Evolutionary conservation across 2,797 vertebrate genomes (phyloP), one percentile per base, ranked within the genome.

Genomic region (Allobates femoralis): DNA sequence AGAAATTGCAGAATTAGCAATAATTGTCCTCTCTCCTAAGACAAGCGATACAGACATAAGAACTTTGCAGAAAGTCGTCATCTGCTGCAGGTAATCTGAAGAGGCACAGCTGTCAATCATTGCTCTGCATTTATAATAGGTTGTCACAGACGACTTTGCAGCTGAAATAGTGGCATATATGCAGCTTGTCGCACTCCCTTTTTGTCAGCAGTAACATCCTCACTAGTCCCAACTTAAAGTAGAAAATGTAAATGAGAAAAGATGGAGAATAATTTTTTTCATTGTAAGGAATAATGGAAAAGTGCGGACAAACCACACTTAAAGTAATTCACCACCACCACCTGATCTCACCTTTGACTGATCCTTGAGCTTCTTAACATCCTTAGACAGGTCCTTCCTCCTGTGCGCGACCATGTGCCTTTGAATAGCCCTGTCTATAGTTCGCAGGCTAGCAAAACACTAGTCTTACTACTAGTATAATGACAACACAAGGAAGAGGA

Each of bases 31-130:
- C 56, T 79, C 56, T 78, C 53, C 76, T 58, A 60, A 41, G 77
- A 79, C 56, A 79, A 60, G 55, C 62, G 55, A 79, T 60, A 60
- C 32, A 34, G 76, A 78, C 26, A 78, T 37, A 37, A 79, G 51
- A 77, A 53, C 75, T 77, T 37, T 46, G 77, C 77, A 79, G 55
- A 79, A 60, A 79, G 77, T 79, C 77, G 60, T 79, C 77, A 79
- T 62, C 77, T 79, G 77, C 77, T 79, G 55, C 56, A 62, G 77
- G 34, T 79, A 79, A 79, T 79, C 77, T 79, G 77, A 79, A 60
- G 56, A 60, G 77, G 77, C 77, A 79, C 15, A 79, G 77, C 77
- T 79, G 77, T 79, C 77, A 79, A 62, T 79, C 77, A 79, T 79
- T 14, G 46, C 58, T 79, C 30, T 79, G 77, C 26, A 60, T 41